phyloP scores from a whole-genome alignment of 2,888 invertebrate species.

The Lamellibrachia satsuma region DNA sequence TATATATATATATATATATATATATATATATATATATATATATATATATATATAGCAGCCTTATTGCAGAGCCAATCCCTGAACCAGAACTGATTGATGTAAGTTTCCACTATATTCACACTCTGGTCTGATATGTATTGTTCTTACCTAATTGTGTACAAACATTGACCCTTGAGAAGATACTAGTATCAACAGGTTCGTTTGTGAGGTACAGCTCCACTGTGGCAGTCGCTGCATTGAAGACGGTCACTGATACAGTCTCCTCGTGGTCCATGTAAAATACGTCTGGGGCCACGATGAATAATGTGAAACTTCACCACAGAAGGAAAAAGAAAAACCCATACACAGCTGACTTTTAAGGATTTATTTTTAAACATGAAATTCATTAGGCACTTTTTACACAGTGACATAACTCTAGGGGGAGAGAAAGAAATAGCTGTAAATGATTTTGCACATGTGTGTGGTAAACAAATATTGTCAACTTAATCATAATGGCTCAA shows the following conservation, averaged over 20 bases:
- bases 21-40: too few species aligned
- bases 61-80: not conserved
- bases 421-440: too few species aligned
- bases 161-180: not conserved
- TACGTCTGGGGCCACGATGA: not conserved
- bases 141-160: not conserved
- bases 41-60: too few species aligned
- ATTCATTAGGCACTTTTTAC: too few species aligned
- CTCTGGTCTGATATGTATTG: not conserved
- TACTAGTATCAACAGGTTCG: not conserved
- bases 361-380: too few species aligned
- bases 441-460: too few species aligned
- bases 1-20: too few species aligned
- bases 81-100: not conserved
- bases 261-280: not conserved
- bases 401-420: too few species aligned
- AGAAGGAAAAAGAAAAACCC: not conserved
- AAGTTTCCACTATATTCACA: not conserved
- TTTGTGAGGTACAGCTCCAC: not conserved
- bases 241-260: slow-evolving; percentile 3
- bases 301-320: not conserved
- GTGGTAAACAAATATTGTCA: too few species aligned
- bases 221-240: not conserved
- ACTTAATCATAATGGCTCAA: too few species aligned
- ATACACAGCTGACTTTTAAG: not conserved